phyloP scores from a whole-genome alignment of 2,888 invertebrate species.

The Heteromyza rotundicornis region DNA sequence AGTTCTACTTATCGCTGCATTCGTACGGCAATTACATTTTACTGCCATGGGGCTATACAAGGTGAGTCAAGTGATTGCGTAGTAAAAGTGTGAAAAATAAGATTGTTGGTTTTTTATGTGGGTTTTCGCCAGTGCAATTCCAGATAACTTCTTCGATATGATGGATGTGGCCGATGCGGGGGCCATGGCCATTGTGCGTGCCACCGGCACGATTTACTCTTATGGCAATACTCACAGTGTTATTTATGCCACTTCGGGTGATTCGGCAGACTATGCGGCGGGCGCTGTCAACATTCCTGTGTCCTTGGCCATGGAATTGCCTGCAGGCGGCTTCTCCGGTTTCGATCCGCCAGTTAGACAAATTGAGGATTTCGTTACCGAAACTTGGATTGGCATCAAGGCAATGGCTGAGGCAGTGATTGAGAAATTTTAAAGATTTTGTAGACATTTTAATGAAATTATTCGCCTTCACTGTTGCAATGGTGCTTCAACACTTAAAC shows the following conservation, averaged over 20 bases:
- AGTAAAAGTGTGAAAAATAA: background rate
- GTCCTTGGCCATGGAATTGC: conserved; percentile 68
- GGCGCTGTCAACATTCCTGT: conserved; percentile 41
- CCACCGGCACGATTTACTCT: conserved; percentile 50
- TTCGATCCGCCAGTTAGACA: conserved; percentile 65
- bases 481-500: too few species aligned
- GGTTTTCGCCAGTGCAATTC: conserved; percentile 56
- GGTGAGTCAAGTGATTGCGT: conserved; percentile 37
- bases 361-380: conserved; percentile 66
- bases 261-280: conserved; percentile 71
- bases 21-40: conserved; percentile 62
- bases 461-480: too few species aligned
- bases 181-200: conserved; percentile 49
- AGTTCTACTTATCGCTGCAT: conserved; percentile 60
- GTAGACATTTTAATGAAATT: too few species aligned
- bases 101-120: conserved; percentile 19
- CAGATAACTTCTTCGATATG: conserved; percentile 60
- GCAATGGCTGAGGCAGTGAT: conserved; percentile 52
- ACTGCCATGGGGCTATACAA: conserved; percentile 61
- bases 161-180: conserved; percentile 53
- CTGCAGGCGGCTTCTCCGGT: conserved; percentile 62
- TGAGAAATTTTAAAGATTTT: conserved; percentile 21
- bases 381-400: conserved; percentile 65
- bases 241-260: conserved; percentile 66
- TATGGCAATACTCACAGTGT: conserved; percentile 52